Base-by-base conservation (phyloP, 2,797 vertebrate species). In the Falco cherrug region DNA sequence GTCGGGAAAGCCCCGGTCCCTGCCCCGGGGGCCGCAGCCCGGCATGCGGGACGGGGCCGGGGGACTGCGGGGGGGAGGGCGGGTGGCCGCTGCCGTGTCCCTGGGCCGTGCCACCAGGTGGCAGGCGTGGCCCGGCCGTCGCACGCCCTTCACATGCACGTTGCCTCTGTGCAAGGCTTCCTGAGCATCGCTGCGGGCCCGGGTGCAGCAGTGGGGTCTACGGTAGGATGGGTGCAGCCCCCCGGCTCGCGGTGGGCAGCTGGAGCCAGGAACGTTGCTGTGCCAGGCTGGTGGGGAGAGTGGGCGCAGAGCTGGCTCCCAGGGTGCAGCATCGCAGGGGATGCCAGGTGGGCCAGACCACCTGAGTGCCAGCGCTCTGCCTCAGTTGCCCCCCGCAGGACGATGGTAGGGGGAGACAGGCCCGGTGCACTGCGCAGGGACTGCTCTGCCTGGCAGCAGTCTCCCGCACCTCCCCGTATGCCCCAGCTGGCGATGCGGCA, bases 401-500 rank as follows among this genome's bases (percentile, higher is more conserved):
- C 16, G n/a, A 1, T 3, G 39, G 16, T 0, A 3, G 28, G 16
- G 25, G 10, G 37, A 21, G n/a, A 17, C 22, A 22, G 73, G 14
- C 9, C 26, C 56, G 79, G 35, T 6, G 37, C 56, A 3, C 16
- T 84, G 59, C 2, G 1, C 1, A 0, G 13, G 6, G 16, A 24
- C 22, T 13, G 1, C 5, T 6, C 24, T 35, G 31, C 28, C 57
- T 41, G 21, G 41, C 6, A 2, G 39, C 87, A 51, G 39, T 37
- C 79, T 83, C 50, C 39, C 45, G 14, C 0, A 0, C 11, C 11
- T 39, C 45, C 28, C 35, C 0, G 0, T 7, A 0, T 4, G 18
- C 50, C 65, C 51, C 0, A 1, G 19, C 29, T 73, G 61, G 39
- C 1, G 1, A 6, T 1, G 0, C 6, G 0, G 53, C 4, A 0